A percentile compares a stretch with the other conserved stretches of the same genome.
Evolutionary conservation across 2,113 vertebrate species (phyloP).

Genomic region (Propithecus coquereli): DNA sequence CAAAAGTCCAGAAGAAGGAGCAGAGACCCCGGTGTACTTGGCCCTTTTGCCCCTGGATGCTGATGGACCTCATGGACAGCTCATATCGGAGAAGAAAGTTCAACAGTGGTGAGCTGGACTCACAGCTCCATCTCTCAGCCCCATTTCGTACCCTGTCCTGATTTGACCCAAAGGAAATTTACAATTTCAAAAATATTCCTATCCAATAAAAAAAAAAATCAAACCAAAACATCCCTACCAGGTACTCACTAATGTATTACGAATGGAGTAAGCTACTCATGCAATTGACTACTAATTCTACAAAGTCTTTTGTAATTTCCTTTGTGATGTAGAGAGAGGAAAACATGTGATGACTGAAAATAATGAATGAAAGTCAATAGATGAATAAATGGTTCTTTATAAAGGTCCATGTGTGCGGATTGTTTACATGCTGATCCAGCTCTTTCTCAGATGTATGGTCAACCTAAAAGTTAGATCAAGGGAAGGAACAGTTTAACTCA

Average conservation of each 20-base stretch:
- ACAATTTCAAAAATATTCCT: not conserved
- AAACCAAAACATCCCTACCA: not conserved
- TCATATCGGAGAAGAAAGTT: conserved; percentile 87
- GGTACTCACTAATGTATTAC: not conserved
- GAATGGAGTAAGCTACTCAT: not conserved
- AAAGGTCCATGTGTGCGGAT: not conserved
- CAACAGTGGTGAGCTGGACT: conserved; percentile 81
- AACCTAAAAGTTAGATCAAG: too few relatives aligned
- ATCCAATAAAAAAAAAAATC: too few relatives aligned
- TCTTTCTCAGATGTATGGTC: too few relatives aligned
- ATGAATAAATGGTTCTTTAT: not conserved
- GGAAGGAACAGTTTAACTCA: not conserved
- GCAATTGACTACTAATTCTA: not conserved
- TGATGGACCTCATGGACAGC: conserved; percentile 87
- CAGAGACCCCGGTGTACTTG: conserved; percentile 90
- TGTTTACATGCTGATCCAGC: not conserved
- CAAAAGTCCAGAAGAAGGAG: conserved; percentile 92
- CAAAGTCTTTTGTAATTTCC: not conserved
- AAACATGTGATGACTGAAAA: not conserved
- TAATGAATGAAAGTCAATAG: not conserved
- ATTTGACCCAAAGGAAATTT: not conserved
- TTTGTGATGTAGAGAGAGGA: not conserved
- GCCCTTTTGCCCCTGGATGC: conserved; percentile 87
- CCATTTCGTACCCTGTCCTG: fast-evolving
- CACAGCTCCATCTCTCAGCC: fast-evolving